Base-by-base conservation (phyloP, 1,140 invertebrate genomes). In the Lycorma delicatula region DNA sequence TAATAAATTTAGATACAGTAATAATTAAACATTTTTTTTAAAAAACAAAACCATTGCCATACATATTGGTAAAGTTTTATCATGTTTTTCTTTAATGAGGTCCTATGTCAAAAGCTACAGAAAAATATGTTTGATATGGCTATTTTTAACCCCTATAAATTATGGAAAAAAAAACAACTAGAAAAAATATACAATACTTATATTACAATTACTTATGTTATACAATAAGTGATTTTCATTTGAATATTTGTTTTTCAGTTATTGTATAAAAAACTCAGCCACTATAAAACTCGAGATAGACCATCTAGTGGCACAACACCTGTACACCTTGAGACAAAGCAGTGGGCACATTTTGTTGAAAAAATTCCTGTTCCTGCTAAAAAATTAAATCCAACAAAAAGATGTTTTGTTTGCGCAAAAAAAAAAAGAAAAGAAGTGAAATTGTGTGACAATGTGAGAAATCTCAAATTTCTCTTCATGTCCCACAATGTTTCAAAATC, bases 401-500 rank as follows among this genome's bases (percentile, higher is more conserved):
- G 50, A 22, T 61, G 60, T 36, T 55, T 54, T 60, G 60, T 61
- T 7, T 61, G 57, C 26, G 20, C 23, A 18, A 25, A 26, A 60
- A 54, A 59, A n/a, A 60, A 60, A 46, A 59, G 46, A 61, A 34
- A 5, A 41, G 36, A 11, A 41, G 36, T 41, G 36, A 41, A 41
- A 41, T 12, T 13, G 36, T 41, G 3, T 41, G 47, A 49, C 38
- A 55, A 29, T 50, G 58, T 31, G 52, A 61, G 46, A 44, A 59
- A 46, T 60, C 56, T 51, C 27, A 36, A 28, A 41, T 60, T 26
- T 3, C 38, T 9, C 54, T 60, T 5, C 59, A 60, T 59, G 28
- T 60, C 52, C 48, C 54, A 29, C 36, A 58, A 25, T 62, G 61
- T 57, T 62, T 62, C 36, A 51, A 62, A 56, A 58, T 49, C 16